Evolutionary conservation across 2,888 invertebrate species (phyloP), one percentile per base, ranked within the genome.

Genomic region (Petrolisthes manimaculis): DNA sequence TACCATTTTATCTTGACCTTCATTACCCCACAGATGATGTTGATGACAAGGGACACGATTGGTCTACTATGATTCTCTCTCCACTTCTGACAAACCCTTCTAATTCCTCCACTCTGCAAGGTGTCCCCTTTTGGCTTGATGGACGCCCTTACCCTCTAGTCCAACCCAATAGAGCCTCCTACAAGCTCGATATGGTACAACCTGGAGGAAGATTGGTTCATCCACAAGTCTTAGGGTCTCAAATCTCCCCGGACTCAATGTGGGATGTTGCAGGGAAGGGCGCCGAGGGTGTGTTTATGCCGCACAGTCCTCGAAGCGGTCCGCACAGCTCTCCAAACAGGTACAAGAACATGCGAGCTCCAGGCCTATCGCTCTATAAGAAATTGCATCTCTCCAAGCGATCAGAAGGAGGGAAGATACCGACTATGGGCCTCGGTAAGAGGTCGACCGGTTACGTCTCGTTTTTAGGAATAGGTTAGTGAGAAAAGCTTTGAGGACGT

Each of bases 381-480:
- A 12, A 12, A 21, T 4, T n/a, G 18, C 18, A n/a, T 3, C 74
- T 56, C 18, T 12, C 71, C 8, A 86, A 86, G 56, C 71, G 86
- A 37, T 71, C 24, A 2, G 86, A 86, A 8, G 80, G 54, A 0
- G 74, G 56, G 4, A 80, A 84, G 71, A 80, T 74, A 37, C 84
- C 87, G 12, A 56, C 87, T 51, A 84, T 91, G 83, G 91, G 91
- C 89, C 91, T 91, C 88, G 91, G 91, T 91, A 91, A 91, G 91
- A 87, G 92, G 86, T 91, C 91, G 85, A 89, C 91, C 86, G 90
- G 89, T 91, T 92, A 92, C 92, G 91, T 91, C 88, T 92, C 92
- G 84, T 92, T 92, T 92, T 91, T 92, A 91, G 92, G 92, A 90
- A 91, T 92, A 92, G 92, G 92, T 92, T 92, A 92, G 92, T 92